Base-by-base conservation (phyloP, 2,797 vertebrate species). In the Oreortyx pictus region DNA sequence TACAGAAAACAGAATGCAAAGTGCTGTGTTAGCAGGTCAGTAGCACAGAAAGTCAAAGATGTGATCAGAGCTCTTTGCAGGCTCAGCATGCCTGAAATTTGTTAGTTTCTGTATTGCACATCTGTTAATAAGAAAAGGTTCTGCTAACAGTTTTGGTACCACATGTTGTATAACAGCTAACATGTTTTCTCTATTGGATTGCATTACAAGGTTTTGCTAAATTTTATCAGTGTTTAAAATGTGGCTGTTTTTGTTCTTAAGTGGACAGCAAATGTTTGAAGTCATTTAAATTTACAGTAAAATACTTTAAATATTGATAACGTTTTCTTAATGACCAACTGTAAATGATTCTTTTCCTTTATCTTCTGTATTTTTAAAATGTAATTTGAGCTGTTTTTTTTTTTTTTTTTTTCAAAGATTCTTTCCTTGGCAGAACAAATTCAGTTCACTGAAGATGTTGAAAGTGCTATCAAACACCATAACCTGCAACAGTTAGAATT, bases 361-460 rank as follows among this genome's bases (percentile, higher is more conserved):
- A 81, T 70, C 39, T 85, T 89, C 1, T 3, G 2, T 91, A 39
- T 84, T 88, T 90, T n/a, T 71, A 44, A 81, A 90, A 56, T 64
- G 7, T 67, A 82, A 86, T 54, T 91, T 94, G 60, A 70, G 56
- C 11, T 97, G 90, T 86, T 52, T 67, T 96, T 43, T 95, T 91
- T 43, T 9, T 97, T 90, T 86, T 52, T 67, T 96, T 43, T 95
- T 91, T 43, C 71, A 73, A 94, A 99, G 99, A 98, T 99, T 96
- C 96, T 99, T 64, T 99, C 98, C 91, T 97, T 99, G 93, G 98
- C 99, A 60, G 99, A 99, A 86, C 99, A 99, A 97, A 99, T 99
- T 97, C 98, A 98, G 88, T 99, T 99, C 86, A 99, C 99, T n/a
- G 98, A 99, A 96, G 99, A 99, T 94, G 98, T 98, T 92, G 99